These are phyloP conservation scores for Morpho deidamia DNA, from an alignment of 2,888 invertebrate genomes.

Conservation along the genomic window DNA sequence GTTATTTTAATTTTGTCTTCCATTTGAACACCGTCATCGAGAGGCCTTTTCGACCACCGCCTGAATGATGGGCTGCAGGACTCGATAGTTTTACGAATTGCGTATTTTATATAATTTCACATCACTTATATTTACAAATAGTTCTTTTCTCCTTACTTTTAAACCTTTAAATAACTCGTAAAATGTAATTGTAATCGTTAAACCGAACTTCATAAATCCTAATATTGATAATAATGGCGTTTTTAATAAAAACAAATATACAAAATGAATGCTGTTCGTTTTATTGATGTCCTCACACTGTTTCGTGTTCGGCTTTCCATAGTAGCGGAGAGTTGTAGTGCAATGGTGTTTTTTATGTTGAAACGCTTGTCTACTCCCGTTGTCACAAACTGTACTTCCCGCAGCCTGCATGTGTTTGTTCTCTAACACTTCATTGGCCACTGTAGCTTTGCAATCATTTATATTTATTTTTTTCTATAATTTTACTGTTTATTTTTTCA, in stretches of 20 bases:
- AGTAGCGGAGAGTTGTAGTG: conserved; percentile 19
- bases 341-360: conserved; percentile 23
- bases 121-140: conserved; percentile 43
- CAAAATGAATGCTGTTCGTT: conserved; percentile 63
- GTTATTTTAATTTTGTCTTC: conserved; percentile 52
- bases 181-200: conserved; percentile 75
- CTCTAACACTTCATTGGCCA: conserved; percentile 65
- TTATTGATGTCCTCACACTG: conserved; percentile 44
- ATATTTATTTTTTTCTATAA: conserved; percentile 52
- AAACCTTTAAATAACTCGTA: conserved; percentile 74
- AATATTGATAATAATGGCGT: conserved; percentile 78
- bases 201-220: conserved; percentile 78
- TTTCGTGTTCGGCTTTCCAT: conserved; percentile 9
- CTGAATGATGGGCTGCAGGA: conserved; percentile 38
- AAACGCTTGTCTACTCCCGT: conserved; percentile 26
- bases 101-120: conserved; percentile 27
- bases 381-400: conserved; percentile 33
- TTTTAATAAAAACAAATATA: conserved; percentile 78
- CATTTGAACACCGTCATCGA: conserved; percentile 34
- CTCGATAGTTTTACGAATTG: conserved; percentile 23
- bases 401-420: conserved; percentile 61
- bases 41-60: conserved; percentile 17
- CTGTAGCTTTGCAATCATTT: conserved; percentile 75
- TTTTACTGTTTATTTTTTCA: conserved; percentile 52
- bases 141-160: conserved; percentile 67